A percentile compares a stretch with the other conserved stretches of the same genome.
Conservation (phyloP, 1,140 invertebrate species). For the Drosophila subobscura region DNA sequence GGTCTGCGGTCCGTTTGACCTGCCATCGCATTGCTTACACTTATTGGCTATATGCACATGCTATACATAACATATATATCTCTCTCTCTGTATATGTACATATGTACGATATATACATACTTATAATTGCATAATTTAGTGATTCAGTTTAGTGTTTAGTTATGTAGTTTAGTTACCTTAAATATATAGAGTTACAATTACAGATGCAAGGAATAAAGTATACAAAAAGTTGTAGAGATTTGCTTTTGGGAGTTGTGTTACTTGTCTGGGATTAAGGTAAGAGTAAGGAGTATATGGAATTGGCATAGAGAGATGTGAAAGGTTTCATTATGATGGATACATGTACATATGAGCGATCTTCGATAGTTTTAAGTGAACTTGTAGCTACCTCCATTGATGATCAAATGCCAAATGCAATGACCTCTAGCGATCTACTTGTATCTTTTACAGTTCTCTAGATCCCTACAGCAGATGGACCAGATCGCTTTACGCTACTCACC, state of each 20-base stretch:
- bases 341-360: no score
- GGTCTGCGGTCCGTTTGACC: constrained; percentile 46
- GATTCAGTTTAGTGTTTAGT: constrained; percentile 64
- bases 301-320: no score
- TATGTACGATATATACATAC: not conserved
- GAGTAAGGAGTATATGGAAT: no score
- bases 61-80: constrained; percentile 26
- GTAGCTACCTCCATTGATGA: no score
- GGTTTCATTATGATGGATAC: no score
- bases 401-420: no score
- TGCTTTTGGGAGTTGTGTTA: not conserved
- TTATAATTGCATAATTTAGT: constrained; percentile 55
- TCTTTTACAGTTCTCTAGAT: not conserved
- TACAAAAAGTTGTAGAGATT: constrained; percentile 24
- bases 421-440: no score
- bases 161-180: constrained; percentile 43
- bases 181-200: constrained; percentile 49
- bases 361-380: no score
- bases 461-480: not conserved
- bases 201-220: constrained; percentile 58
- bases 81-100: not conserved
- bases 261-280: no score
- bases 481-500: constrained; percentile 84
- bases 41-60: constrained; percentile 24
- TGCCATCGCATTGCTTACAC: constrained; percentile 51